Conservation (phyloP, 2,888 invertebrate genomes). For the Phasia obesa region DNA sequence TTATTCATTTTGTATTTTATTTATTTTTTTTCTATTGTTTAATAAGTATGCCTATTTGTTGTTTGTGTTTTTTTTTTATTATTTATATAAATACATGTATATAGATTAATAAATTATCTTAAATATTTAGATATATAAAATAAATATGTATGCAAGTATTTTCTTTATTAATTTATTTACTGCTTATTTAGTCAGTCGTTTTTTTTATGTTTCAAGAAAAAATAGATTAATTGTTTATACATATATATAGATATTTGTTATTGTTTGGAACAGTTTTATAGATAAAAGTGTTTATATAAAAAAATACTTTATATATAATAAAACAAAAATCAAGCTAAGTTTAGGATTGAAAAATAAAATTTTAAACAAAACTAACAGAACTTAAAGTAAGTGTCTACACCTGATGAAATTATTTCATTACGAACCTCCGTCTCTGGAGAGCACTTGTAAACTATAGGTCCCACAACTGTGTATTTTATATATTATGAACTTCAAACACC, state of each 20-base stretch:
- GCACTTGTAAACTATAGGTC: too few species aligned
- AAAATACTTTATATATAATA: constrained; percentile 9
- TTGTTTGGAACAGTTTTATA: constrained; percentile 5
- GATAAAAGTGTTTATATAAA: constrained; percentile 7
- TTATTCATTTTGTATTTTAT: constrained; percentile 27
- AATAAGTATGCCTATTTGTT: constrained; percentile 26
- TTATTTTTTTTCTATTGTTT: not conserved
- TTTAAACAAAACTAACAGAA: too few species aligned
- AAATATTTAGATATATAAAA: constrained; percentile 19
- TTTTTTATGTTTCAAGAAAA: constrained; percentile 28
- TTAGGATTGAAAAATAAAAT: too few species aligned
- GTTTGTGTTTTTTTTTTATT: constrained; percentile 1
- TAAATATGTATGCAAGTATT: constrained; percentile 18
- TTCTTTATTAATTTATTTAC: constrained; percentile 27
- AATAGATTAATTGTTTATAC: not conserved
- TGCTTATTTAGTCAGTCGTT: constrained; percentile 54
- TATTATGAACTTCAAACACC: too few species aligned
- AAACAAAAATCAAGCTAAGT: not conserved
- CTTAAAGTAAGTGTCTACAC: too few species aligned
- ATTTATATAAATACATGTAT: constrained; percentile 47
- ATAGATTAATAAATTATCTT: constrained; percentile 52
- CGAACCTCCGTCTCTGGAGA: too few species aligned
- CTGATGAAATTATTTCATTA: too few species aligned
- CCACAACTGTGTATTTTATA: too few species aligned
- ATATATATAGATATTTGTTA: not conserved